Evolutionary conservation across 2,888 invertebrate genomes (phyloP).

Genomic region (Caenorhabditis angaria): DNA sequence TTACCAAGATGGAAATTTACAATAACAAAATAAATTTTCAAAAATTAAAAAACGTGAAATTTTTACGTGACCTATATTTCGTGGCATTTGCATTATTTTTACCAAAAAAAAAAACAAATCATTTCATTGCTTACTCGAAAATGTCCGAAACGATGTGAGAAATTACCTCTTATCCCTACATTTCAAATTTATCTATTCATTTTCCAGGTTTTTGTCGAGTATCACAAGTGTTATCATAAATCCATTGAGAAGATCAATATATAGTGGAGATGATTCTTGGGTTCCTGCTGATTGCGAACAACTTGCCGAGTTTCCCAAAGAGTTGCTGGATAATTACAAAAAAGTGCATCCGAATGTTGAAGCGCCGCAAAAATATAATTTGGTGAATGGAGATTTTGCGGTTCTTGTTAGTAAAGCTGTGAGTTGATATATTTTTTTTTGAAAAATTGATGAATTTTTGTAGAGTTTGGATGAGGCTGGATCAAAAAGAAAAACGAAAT

Average conservation of each 20-base stretch:
- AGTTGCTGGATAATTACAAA: constrained; percentile 28
- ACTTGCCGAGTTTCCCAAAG: constrained; percentile 42
- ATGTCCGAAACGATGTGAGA: not conserved
- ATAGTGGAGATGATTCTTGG: constrained; percentile 35
- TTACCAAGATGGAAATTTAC: no score
- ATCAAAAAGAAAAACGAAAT: not conserved
- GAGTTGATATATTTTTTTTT: not conserved
- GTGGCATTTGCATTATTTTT: not conserved
- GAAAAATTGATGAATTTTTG: not conserved
- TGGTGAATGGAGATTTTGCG: constrained; percentile 40
- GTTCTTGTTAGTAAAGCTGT: constrained; percentile 19
- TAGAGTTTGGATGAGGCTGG: not conserved
- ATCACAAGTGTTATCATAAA: constrained; percentile 32
- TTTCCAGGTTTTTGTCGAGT: constrained; percentile 36
- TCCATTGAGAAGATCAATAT: constrained; percentile 13
- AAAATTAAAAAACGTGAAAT: not conserved
- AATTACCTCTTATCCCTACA: no score
- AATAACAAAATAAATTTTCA: no score
- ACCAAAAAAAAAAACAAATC: not conserved
- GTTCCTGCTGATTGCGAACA: constrained; percentile 42
- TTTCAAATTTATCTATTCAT: no score
- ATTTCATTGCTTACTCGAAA: not conserved
- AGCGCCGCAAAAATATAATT: constrained; percentile 34
- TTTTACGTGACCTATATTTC: not conserved
- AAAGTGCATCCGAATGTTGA: constrained; percentile 46